phyloP scores from a whole-genome alignment of 1,140 invertebrate genomes.

The Bombus consobrinus region DNA sequence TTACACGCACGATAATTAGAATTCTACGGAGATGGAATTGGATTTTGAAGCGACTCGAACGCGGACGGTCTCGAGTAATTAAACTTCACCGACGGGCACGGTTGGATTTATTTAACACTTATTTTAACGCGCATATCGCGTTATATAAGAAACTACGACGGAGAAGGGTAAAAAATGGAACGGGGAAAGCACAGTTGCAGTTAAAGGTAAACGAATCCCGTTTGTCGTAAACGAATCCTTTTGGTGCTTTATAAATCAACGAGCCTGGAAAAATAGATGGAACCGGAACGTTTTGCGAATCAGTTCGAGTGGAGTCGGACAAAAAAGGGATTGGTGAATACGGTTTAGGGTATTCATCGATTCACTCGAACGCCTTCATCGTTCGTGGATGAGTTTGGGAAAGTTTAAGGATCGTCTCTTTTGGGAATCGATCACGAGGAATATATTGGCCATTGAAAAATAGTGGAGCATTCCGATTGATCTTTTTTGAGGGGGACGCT shows the following conservation, averaged over 20 bases:
- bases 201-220: neutral
- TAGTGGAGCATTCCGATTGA: neutral
- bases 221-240: neutral
- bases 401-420: constrained; percentile 33
- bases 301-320: neutral
- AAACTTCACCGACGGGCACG: neutral
- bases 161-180: neutral
- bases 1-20: constrained; percentile 17
- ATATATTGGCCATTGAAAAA: constrained; percentile 21
- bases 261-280: neutral
- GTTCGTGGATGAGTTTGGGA: too few species aligned
- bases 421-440: constrained; percentile 33
- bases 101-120: neutral
- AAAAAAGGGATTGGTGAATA: constrained; percentile 7
- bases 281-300: constrained; percentile 9
- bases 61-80: neutral
- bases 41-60: neutral
- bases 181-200: neutral
- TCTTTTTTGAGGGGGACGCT: neutral
- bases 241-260: constrained; percentile 24
- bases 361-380: constrained; percentile 3
- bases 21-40: neutral
- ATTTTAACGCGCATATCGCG: neutral
- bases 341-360: constrained; percentile 22
- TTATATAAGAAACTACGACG: neutral